Percentiles rank a stretch among this genome's conserved stretches.
Evolutionary conservation across 2,113 vertebrate species (phyloP).

Genomic region (Ceuthmochares aereus): DNA sequence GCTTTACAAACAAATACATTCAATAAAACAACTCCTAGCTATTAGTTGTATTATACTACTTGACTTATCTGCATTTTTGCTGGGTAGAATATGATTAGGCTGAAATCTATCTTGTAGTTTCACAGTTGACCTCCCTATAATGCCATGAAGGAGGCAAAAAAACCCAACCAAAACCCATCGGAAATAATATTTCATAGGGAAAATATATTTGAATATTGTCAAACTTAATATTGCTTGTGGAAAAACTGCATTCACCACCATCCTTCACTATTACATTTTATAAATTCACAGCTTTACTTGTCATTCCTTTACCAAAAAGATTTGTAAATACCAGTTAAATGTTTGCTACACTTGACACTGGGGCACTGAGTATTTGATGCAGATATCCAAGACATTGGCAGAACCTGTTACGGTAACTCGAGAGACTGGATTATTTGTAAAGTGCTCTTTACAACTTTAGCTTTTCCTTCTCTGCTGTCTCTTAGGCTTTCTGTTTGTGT

Average conservation of each 20-base stretch:
- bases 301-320: not conserved
- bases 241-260: not conserved
- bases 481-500: not conserved
- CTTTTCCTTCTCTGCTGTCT: not conserved
- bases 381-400: not conserved
- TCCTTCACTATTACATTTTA: not conserved
- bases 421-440: not conserved
- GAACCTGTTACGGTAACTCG: not conserved
- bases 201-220: not conserved
- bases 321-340: not conserved
- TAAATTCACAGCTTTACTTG: not conserved
- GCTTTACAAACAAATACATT: not conserved
- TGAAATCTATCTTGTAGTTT: conserved; percentile 44
- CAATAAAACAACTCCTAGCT: not conserved
- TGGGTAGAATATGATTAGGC: conserved; percentile 38
- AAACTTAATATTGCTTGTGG: not conserved
- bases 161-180: not conserved
- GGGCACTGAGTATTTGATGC: not conserved
- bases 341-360: not conserved
- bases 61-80: conserved; percentile 28
- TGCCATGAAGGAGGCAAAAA: not conserved
- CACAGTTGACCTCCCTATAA: conserved; percentile 36
- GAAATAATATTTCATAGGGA: not conserved
- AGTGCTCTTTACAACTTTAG: not conserved
- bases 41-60: not conserved